Percentiles rank a stretch among this genome's conserved stretches.
phyloP scores from a whole-genome alignment of 1,140 invertebrate species.

The Penaeus japonicus region DNA sequence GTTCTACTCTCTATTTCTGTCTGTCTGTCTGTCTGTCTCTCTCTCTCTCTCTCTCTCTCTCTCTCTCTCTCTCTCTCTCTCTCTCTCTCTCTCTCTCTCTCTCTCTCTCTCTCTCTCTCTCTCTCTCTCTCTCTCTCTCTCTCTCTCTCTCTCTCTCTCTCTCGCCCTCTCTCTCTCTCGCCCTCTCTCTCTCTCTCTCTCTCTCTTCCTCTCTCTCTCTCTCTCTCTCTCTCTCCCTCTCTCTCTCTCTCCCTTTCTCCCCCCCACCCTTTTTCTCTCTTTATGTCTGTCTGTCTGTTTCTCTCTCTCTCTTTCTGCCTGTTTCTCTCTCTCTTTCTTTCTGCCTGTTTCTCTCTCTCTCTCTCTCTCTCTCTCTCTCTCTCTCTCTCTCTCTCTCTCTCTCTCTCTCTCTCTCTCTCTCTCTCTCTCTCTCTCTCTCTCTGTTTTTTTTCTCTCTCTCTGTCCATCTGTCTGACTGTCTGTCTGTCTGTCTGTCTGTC shows the following conservation, averaged over 20 bases:
- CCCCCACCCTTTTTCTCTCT: neutral
- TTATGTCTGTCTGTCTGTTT: neutral
- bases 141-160: too few relatives aligned
- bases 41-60: neutral
- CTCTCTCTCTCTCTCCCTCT: neutral
- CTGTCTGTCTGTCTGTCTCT: neutral
- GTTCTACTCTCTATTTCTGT: too few relatives aligned
- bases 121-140: too few relatives aligned
- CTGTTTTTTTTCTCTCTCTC: neutral
- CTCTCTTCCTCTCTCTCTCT: neutral
- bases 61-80: neutral
- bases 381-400: too few relatives aligned
- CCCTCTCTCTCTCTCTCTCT: too few relatives aligned
- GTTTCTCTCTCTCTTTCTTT: neutral
- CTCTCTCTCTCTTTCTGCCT: neutral
- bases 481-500: slow-evolving; percentile 16
- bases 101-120: too few relatives aligned
- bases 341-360: neutral
- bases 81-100: neutral
- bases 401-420: too few relatives aligned
- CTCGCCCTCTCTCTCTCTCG: too few relatives aligned
- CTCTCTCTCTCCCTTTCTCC: neutral
- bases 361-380: neutral
- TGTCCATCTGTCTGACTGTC: neutral
- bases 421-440: too few relatives aligned